phyloP scores from a whole-genome alignment of 1,140 invertebrate genomes.

The Sinella curviseta region DNA sequence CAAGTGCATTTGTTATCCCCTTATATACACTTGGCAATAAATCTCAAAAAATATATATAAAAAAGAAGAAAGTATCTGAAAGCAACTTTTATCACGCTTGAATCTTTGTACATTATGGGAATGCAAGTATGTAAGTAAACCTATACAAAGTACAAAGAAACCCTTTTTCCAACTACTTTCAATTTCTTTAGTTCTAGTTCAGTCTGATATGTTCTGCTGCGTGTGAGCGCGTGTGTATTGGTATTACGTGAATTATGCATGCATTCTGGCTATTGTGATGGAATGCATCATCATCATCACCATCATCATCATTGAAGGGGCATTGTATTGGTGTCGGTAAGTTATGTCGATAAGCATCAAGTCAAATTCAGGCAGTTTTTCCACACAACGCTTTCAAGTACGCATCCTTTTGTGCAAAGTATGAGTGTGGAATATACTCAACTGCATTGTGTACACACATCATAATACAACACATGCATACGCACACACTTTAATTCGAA shows the following conservation, averaged over 20 bases:
- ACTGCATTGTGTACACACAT: background rate
- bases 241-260: background rate
- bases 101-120: no score
- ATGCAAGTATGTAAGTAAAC: no score
- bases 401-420: background rate
- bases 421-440: background rate
- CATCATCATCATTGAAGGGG: background rate
- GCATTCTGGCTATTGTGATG: background rate
- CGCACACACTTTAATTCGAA: background rate
- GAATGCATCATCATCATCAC: background rate
- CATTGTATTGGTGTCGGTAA: background rate
- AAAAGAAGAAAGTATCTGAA: background rate
- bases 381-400: background rate
- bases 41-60: background rate
- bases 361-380: slow-evolving; percentile 2
- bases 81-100: background rate
- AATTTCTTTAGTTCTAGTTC: no score
- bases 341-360: background rate
- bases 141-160: no score
- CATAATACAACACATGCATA: no score
- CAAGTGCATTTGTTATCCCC: background rate
- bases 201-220: no score
- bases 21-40: background rate
- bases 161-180: no score
- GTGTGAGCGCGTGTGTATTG: no score